Percentiles rank a stretch among this genome's conserved stretches.
phyloP scores from a whole-genome alignment of 35 echinoderm and acorn worm species.

The Nesometra sesokonis region DNA sequence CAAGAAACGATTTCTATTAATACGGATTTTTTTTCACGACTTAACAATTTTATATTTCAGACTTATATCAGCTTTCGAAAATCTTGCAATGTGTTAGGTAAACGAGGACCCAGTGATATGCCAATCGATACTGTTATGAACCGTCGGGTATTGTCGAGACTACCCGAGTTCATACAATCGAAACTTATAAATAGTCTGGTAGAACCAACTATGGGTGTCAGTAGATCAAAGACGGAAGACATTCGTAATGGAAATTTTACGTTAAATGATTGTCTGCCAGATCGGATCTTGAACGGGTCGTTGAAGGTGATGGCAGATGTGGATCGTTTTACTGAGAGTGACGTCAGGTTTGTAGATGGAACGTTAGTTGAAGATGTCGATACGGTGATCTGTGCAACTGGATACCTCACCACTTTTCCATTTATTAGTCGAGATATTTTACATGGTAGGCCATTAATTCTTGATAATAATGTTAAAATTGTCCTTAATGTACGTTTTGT shows the following conservation, averaged over 20 bases:
- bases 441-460: slow-evolving; percentile 14
- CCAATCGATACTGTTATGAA: slow-evolving; percentile 39
- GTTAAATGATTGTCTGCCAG: slow-evolving; percentile 26
- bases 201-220: slow-evolving; percentile 4
- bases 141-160: neutral
- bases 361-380: slow-evolving; percentile 21
- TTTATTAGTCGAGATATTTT: slow-evolving; percentile 30
- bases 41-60: neutral
- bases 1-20: no score
- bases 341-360: slow-evolving; percentile 34
- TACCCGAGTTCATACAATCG: neutral
- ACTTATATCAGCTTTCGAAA: slow-evolving; percentile 52
- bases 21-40: neutral
- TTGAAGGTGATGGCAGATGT: slow-evolving; percentile 20
- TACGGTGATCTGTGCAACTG: slow-evolving; percentile 42
- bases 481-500: no score
- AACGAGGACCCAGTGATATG: slow-evolving; percentile 17
- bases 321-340: slow-evolving; percentile 15
- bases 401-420: slow-evolving; percentile 36
- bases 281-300: slow-evolving; percentile 23
- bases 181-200: neutral
- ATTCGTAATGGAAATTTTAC: slow-evolving; percentile 1
- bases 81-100: slow-evolving; percentile 36
- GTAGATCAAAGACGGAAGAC: neutral
- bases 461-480: no score